Base-by-base conservation (phyloP, 2,888 invertebrate species). In the Baronia brevicornis region DNA sequence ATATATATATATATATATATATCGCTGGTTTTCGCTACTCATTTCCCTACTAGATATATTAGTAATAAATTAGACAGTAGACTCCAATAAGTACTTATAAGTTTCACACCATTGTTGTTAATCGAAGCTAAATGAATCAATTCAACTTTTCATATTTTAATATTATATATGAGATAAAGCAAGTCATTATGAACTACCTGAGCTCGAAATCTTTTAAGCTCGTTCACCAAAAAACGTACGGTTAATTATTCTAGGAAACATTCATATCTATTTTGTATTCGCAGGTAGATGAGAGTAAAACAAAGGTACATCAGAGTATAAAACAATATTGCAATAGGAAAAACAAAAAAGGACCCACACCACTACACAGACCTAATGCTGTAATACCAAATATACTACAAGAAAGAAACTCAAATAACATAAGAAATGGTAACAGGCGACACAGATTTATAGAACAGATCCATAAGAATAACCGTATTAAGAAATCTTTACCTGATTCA, bases 281-380 rank as follows among this genome's bases (percentile, higher is more conserved):
- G 14, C 53, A 68, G 69, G 50, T 38, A 23, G 43, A 48, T 5
- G 34, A 26, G 14, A 64, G 60, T 36, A 65, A 53, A 40, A 38
- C 46, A 7, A 66, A 61, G 48, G 36, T 58, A 6, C 12, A n/a
- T 1, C 17, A 26, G 13, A 8, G 12, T 26, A 52, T 49, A 37
- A 58, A 60, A 18, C 60, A 65, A 28, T 63, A 62, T 42, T 36
- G 39, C n/a, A 66, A 65, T 29, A 51, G 45, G 29, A 52, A 44
- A 5, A 54, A 44, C 35, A 65, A 54, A 41, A 66, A 58, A 39
- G 44, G 56, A 0, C 46, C 61, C 0, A 61, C 54, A 4, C 73
- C 73, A 1, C 45, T 55, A 0, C 61, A 66, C 35, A 60, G 67
- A 49, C 64, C 62, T 1, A 66, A 58, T 22, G 59, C 68, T 4